Conservation (phyloP, 1,140 invertebrate genomes). For the Psix sp. region DNA sequence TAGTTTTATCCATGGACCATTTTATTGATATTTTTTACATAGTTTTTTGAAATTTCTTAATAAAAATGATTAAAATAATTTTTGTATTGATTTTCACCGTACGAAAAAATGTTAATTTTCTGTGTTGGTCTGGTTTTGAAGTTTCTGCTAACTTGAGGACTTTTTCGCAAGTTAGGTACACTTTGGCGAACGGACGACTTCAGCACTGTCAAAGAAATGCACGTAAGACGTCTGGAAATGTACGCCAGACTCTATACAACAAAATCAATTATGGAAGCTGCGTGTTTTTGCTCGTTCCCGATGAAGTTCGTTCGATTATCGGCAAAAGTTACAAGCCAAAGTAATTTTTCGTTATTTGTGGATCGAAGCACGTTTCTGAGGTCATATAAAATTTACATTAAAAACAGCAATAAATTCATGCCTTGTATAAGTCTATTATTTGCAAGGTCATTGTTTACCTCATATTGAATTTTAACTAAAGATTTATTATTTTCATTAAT, state of each 20-base stretch:
- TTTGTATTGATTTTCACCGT: slow-evolving; percentile 23
- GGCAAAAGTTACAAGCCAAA: slow-evolving; percentile 43
- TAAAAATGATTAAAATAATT: too few relatives aligned
- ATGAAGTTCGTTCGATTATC: slow-evolving; percentile 41
- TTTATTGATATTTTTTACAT: too few relatives aligned
- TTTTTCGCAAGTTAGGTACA: slow-evolving; percentile 62
- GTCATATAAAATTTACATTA: slow-evolving; percentile 25
- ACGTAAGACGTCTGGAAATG: slow-evolving; percentile 61
- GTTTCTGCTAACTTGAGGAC: slow-evolving; percentile 67
- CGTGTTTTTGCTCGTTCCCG: slow-evolving; percentile 33
- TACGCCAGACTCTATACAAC: slow-evolving; percentile 67
- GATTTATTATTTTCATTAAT: too few relatives aligned
- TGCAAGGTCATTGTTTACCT: slow-evolving; percentile 30
- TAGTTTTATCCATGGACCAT: too few relatives aligned
- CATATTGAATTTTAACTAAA: too few relatives aligned
- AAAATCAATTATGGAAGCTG: slow-evolving; percentile 72
- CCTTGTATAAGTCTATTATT: too few relatives aligned
- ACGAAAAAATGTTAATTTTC: slow-evolving; percentile 38
- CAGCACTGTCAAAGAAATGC: slow-evolving; percentile 35
- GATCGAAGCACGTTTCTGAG: slow-evolving; percentile 13
- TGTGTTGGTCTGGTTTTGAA: slow-evolving; percentile 65
- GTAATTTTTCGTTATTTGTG: slow-evolving; percentile 33
- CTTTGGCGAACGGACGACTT: slow-evolving; percentile 29
- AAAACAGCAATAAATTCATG: too few relatives aligned
- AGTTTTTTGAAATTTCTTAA: too few relatives aligned